Base-by-base conservation (phyloP, 1,140 invertebrate species). In the Harlomillsia oculata region DNA sequence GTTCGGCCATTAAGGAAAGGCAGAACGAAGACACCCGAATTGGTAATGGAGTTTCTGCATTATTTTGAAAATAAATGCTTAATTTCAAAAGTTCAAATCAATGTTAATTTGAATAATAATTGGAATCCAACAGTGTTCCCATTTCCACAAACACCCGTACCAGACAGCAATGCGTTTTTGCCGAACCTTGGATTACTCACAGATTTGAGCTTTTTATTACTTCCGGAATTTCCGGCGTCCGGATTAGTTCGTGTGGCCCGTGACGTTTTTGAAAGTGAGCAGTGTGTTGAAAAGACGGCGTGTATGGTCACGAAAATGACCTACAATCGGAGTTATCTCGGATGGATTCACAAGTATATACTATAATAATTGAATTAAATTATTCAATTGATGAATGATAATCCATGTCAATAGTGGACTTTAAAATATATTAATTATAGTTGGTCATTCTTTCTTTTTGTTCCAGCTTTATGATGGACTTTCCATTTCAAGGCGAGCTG, bases 401-500 rank as follows among this genome's bases (percentile, higher is more conserved):
- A n/a, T n/a, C n/a, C n/a, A n/a, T n/a, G n/a, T n/a, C n/a, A n/a
- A n/a, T n/a, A n/a, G n/a, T n/a, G n/a, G n/a, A n/a, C n/a, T n/a
- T n/a, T n/a, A n/a, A n/a, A n/a, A n/a, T n/a, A n/a, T n/a, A n/a
- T n/a, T n/a, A n/a, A n/a, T n/a, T n/a, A n/a, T n/a, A n/a, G n/a
- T n/a, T n/a, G n/a, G n/a, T n/a, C n/a, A n/a, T n/a, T n/a, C 25
- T 48, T 16, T 32, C 18, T 34, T 21, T 49, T 20, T 14, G 11
- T 37, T 26, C 3, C 26, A 50, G 48, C 5, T 50, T 56, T 40
- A 18, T 56, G 45, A 44, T 28, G 34, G 54, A 56, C 54, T 56
- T 56, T 18, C 54, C 54, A 11, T 50, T 56, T 34, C n/a, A 56
- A 44, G 54, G 54, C n/a, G 54, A 56, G 21, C 23, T 56, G 9